Base-by-base conservation (phyloP, 1,140 invertebrate species). In the Drosophila nigromelanica region DNA sequence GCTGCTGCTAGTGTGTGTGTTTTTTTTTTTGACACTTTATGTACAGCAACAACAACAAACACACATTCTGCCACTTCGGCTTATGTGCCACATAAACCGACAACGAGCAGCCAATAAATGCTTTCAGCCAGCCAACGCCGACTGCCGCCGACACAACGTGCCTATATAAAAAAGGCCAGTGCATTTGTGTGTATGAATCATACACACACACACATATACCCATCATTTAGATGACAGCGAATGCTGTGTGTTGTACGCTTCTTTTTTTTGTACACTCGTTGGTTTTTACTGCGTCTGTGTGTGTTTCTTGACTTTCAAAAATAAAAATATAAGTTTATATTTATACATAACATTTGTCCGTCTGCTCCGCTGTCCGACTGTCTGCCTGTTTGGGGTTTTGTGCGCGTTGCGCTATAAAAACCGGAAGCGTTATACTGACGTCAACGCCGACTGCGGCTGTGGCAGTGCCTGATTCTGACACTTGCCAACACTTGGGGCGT, bases 51-150 rank as follows among this genome's bases (percentile, higher is more conserved):
- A 77, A 43, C 69, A 74, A 60, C 37, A 59, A 66, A 62, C 55
- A 68, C 58, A 62, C 40, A 66, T 51, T 58, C 56, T 87, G 78
- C 55, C 78, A 79, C 83, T 86, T 87, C 83, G 83, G 83, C 85
- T 89, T 89, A 79, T 89, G 67, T 89, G 85, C 52, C 83, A 89
- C 80, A 89, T 89, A 83, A 89, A 80, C 83, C 83, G 83, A 89
- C 73, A 89, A 89, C 83, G 83, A 83, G 83, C 83, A 89, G 83
- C 83, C 83, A 89, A 89, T 89, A 89, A 89, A 89, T 89, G 85
- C 83, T 89, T 70, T 60, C 75, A 77, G 82, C 76, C 83, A 76
- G 68, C 76, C 67, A 76, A 52, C 72, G 71, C 66, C 74, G 71
- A 76, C 73, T 63, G 71, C 61, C 68, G 72, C 68, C 72, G 73